Base-by-base conservation (phyloP, 37 sponge, comb jelly and placozoan species). In the Agelas oroides region DNA sequence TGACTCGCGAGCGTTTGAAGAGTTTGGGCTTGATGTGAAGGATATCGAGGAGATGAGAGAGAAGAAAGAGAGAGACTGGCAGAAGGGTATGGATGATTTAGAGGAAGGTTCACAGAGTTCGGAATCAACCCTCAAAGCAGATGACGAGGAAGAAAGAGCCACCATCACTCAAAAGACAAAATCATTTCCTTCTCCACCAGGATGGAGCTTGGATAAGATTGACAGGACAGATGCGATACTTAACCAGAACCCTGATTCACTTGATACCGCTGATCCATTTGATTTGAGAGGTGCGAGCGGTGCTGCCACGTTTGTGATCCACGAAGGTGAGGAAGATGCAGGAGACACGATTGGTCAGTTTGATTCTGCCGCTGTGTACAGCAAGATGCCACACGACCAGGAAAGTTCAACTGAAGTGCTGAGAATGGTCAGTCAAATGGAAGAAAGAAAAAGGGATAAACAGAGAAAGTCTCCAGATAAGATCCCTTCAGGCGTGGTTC, bases 21-120 rank as follows among this genome's bases (percentile, higher is more conserved):
- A 70, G 5, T 81, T 81, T 81, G 84, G 84, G 2, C 17, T 35
- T 17, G 65, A 73, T 73, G 53, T 74, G 63, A 40, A 72, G 13
- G 70, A 68, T 0, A 15, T 62, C 20, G 64, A 73, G 53, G 40
- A 33, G 25, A 19, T 37, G 53, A 35, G 59, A 59, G 52, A 61
- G 33, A 41, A 62, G 52, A 39, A 73, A 38, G 80, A 79, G 54
- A 66, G 27, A 32, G 68, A 63, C 11, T 53, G 68, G 68, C 21
- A 28, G 46, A 46, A 8, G 46, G 8, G 46, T 8, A 46, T 46
- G 46, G 46, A 46, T 8, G 46, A 46, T 8, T 46, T 46, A 8
- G 46, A 46, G 3, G 46, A 8, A 3, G 8, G 3, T 3, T 46
- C 46, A 12, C 25, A 25, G 62, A 27, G 62, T 11, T 23, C 62